phyloP scores from a whole-genome alignment of 2,888 invertebrate genomes.

The Luffia ferchaultella region DNA sequence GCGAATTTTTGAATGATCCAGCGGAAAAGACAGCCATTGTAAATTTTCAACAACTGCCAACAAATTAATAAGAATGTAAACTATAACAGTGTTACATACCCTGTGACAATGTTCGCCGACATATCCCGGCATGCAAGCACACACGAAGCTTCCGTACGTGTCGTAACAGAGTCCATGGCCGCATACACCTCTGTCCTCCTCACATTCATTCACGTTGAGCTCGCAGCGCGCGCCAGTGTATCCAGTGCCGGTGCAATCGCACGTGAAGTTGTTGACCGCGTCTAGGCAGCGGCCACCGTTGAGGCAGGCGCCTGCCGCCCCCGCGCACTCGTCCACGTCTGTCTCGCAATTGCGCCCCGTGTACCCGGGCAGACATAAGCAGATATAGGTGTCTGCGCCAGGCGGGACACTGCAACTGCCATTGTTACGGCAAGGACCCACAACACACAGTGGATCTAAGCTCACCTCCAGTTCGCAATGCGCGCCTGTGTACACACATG shows the following conservation, averaged over 20 bases:
- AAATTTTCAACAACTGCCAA: too few species aligned
- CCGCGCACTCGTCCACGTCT: constrained; percentile 79
- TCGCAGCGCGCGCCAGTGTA: constrained; percentile 79
- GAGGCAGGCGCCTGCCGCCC: constrained; percentile 68
- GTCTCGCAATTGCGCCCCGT: constrained; percentile 74
- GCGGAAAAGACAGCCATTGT: too few species aligned
- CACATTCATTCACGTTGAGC: constrained; percentile 82
- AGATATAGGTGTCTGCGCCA: constrained; percentile 61
- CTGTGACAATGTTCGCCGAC: constrained; percentile 81
- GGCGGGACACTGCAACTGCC: constrained; percentile 76
- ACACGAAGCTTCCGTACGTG: constrained; percentile 80
- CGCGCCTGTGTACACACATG: constrained; percentile 36
- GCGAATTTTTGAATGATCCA: too few species aligned
- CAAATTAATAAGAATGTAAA: too few species aligned
- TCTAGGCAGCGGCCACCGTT: constrained; percentile 79
- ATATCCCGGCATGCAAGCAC: constrained; percentile 81
- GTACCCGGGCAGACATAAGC: constrained; percentile 71
- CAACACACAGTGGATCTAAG: constrained; percentile 74
- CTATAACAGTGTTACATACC: too few species aligned
- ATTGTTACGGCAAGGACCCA: constrained; percentile 81
- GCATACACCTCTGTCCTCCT: constrained; percentile 61
- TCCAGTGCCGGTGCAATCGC: constrained; percentile 78
- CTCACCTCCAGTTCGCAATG: constrained; percentile 79
- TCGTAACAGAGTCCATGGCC: constrained; percentile 84
- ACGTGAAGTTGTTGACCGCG: constrained; percentile 76